Percentiles rank a stretch among this genome's conserved stretches.
These are phyloP conservation scores for Drosophila varians DNA, from an alignment of 1,140 invertebrate genomes.

Conservation along the genomic window DNA sequence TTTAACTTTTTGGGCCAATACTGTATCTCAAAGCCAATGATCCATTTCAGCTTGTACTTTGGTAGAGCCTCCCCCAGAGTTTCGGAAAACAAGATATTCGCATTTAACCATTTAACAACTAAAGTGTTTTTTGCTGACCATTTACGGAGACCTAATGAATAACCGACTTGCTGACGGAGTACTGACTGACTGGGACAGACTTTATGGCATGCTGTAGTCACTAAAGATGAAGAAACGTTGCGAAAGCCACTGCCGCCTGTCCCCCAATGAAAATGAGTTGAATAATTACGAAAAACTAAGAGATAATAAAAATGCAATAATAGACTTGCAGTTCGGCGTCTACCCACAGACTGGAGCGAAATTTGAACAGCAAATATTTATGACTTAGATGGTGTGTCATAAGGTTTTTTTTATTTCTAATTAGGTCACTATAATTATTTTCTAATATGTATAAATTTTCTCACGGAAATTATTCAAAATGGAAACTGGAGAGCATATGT, in stretches of 20 bases:
- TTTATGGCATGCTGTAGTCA: slow-evolving; percentile 43
- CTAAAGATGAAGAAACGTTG: slow-evolving; percentile 43
- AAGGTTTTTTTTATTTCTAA: slow-evolving; percentile 1
- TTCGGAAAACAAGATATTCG: slow-evolving; percentile 62
- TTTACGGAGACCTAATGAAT: slow-evolving; percentile 65
- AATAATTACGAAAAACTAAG: slow-evolving; percentile 19
- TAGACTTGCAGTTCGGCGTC: background rate
- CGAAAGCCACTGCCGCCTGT: slow-evolving; percentile 12
- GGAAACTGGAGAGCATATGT: slow-evolving; percentile 10
- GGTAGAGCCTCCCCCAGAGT: slow-evolving; percentile 12
- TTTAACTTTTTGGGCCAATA: background rate
- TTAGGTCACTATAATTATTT: background rate
- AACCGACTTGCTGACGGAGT: slow-evolving; percentile 45
- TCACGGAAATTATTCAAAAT: slow-evolving; percentile 7
- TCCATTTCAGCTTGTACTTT: slow-evolving; percentile 36
- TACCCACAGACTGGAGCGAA: slow-evolving; percentile 55
- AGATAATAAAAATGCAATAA: slow-evolving; percentile 6
- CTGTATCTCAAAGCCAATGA: slow-evolving; percentile 8
- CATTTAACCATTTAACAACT: slow-evolving; percentile 65
- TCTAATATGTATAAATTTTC: background rate
- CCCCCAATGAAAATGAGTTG: slow-evolving; percentile 11
- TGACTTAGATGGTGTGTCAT: slow-evolving; percentile 41
- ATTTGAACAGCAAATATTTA: slow-evolving; percentile 55
- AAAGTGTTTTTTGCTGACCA: slow-evolving; percentile 61
- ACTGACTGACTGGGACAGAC: slow-evolving; percentile 41